Base-by-base conservation (phyloP, 2,797 vertebrate genomes). In the Gallinago stenura region DNA sequence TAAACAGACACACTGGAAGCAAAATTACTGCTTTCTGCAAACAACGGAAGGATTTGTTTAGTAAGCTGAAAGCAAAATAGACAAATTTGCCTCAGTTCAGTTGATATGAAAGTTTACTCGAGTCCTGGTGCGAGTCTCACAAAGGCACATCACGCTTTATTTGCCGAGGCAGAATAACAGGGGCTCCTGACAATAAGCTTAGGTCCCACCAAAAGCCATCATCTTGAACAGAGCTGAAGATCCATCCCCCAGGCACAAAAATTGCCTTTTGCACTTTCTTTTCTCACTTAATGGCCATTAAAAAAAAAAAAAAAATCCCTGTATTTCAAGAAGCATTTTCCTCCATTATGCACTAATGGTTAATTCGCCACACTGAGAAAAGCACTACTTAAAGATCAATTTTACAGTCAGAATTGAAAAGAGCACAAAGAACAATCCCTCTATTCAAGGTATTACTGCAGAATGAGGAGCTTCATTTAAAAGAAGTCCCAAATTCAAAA, bases 11-110 rank as follows among this genome's bases (percentile, higher is more conserved):
- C 0, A 30, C 68, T 73, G 83, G 82, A 94, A 93, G 79, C 68
- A 87, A 86, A 95, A 93, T 76, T 45, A 72, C 48, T 90, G 85
- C 62, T 79, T 70, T 90, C 87, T 91, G 85, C 89, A 94, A 95
- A 90, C 62, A 90, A 53, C 39, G 17, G 56, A 71, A 92, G 88
- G 60, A 70, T 78, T 96, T 93, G 86, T 88, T 88, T n/a, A 50
- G 83, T 46, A 56, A 90, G 54, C 80, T 76, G 69, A 62, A 71
- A 73, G 84, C 58, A 84, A 87, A 94, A n/a, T 4, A 92, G 71
- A 66, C 35, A 83, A 28, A 90, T 64, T 5, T 13, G 86, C 53
- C 62, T 70, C 71, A 20, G 53, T 33, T 93, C 8, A 3, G 22
- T 51, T 89, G 17, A 26, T 20, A 51, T 28, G 69, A 18, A 62